A percentile compares a stretch with the other conserved stretches of the same genome.
Evolutionary conservation across 2,113 vertebrate species (phyloP).

Genomic region (Chaetodon auriga): DNA sequence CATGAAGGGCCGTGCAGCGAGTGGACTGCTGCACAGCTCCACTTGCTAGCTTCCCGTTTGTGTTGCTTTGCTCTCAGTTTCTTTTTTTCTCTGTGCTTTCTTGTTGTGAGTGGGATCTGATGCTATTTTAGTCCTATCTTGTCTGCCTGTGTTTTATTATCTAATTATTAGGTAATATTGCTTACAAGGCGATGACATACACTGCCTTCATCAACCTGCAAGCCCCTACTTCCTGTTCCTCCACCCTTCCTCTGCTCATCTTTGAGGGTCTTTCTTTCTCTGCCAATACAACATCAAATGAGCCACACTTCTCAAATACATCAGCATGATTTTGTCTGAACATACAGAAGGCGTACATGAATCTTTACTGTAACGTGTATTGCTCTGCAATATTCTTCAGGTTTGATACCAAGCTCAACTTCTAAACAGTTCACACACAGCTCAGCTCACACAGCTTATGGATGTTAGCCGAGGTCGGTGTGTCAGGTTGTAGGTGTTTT

Average conservation of each 20-base stretch:
- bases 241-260: background rate
- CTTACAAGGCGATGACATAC: background rate
- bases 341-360: background rate
- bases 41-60: background rate
- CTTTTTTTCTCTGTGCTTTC: slow-evolving; percentile 25
- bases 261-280: background rate
- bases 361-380: background rate
- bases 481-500: slow-evolving; percentile 29
- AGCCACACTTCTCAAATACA: background rate
- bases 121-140: slow-evolving; percentile 13
- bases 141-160: background rate
- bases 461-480: background rate
- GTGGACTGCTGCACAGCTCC: background rate
- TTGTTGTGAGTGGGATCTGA: slow-evolving; percentile 17
- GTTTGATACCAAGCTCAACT: background rate
- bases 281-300: background rate
- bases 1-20: background rate
- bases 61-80: background rate
- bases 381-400: background rate
- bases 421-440: slow-evolving; percentile 12
- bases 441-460: background rate
- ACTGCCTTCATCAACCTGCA: background rate
- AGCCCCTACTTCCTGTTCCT: slow-evolving; percentile 7
- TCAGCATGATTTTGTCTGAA: background rate
- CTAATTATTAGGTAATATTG: slow-evolving; percentile 2